Conservation (phyloP, 2,113 vertebrate genomes). For the Bubo blakistoni region DNA sequence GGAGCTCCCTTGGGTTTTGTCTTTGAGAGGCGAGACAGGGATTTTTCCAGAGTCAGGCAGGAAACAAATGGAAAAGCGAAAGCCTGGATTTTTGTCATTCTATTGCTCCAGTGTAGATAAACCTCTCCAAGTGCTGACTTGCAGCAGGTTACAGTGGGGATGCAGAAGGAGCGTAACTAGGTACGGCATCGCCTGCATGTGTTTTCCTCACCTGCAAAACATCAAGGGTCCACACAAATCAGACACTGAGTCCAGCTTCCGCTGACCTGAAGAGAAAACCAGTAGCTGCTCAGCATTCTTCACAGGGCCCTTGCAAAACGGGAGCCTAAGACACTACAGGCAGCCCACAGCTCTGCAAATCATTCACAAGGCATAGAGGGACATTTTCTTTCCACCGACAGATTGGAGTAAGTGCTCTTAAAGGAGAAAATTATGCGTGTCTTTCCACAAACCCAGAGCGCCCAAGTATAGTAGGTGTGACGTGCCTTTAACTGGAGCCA, state of each 20-base stretch:
- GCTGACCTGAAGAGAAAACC: background rate
- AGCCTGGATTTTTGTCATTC: constrained; percentile 36
- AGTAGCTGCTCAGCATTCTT: background rate
- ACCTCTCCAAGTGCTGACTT: background rate
- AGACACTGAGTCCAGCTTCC: background rate
- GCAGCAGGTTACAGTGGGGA: background rate
- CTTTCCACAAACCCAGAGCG: background rate
- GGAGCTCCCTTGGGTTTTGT: background rate
- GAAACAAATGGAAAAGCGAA: background rate
- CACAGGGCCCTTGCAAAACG: background rate
- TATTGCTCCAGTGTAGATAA: background rate
- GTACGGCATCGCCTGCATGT: fast-evolving
- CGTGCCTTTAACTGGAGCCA: background rate
- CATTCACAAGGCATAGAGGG: background rate
- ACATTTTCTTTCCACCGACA: background rate
- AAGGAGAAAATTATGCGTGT: background rate
- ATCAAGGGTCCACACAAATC: background rate
- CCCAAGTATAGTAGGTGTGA: background rate
- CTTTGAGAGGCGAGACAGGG: background rate
- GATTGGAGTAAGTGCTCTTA: background rate
- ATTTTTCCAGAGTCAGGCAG: constrained; percentile 8
- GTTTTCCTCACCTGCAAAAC: background rate
- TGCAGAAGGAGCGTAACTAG: background rate
- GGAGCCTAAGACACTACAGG: background rate
- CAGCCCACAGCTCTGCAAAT: background rate